These are phyloP conservation scores for Himalopsyche anomala DNA, from an alignment of 2,888 invertebrate genomes.

Conservation along the genomic window DNA sequence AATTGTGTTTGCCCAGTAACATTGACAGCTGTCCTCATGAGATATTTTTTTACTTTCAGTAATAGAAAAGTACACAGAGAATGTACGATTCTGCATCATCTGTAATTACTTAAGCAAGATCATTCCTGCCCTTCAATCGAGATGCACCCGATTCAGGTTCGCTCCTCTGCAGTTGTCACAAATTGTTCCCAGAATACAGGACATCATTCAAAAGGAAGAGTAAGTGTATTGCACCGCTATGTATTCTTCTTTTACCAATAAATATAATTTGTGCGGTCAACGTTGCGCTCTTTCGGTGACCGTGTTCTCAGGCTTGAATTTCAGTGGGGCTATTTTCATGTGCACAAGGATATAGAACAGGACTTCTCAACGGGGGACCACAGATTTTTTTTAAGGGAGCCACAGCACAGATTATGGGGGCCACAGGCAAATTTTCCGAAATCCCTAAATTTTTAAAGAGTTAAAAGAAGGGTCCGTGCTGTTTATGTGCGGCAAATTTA, in stretches of 20 bases:
- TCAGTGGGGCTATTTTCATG: too few species aligned
- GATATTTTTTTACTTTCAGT: slow-evolving; percentile 78
- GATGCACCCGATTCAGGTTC: slow-evolving; percentile 97
- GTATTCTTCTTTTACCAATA: not conserved
- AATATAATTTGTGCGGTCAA: not conserved
- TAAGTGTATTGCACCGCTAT: slow-evolving; percentile 71
- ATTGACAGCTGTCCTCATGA: too few species aligned
- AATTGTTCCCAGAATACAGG: slow-evolving; percentile 91
- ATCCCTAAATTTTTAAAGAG: too few species aligned
- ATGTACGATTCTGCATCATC: slow-evolving; percentile 98
- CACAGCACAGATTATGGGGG: too few species aligned
- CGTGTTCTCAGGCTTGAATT: too few species aligned
- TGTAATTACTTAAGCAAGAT: slow-evolving; percentile 99
- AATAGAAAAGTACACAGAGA: slow-evolving; percentile 99
- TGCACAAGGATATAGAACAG: too few species aligned
- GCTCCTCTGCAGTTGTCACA: slow-evolving; percentile 91
- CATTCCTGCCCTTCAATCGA: slow-evolving; percentile 98
- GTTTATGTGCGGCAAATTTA: too few species aligned
- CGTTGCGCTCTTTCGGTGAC: not conserved
- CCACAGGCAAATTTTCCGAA: too few species aligned
- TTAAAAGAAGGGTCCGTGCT: too few species aligned
- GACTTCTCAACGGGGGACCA: too few species aligned
- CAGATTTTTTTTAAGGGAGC: too few species aligned
- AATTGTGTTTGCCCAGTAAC: too few species aligned
- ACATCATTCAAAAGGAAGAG: slow-evolving; percentile 90